Conservation (phyloP, 2,113 vertebrate species). For the Channa argus region DNA sequence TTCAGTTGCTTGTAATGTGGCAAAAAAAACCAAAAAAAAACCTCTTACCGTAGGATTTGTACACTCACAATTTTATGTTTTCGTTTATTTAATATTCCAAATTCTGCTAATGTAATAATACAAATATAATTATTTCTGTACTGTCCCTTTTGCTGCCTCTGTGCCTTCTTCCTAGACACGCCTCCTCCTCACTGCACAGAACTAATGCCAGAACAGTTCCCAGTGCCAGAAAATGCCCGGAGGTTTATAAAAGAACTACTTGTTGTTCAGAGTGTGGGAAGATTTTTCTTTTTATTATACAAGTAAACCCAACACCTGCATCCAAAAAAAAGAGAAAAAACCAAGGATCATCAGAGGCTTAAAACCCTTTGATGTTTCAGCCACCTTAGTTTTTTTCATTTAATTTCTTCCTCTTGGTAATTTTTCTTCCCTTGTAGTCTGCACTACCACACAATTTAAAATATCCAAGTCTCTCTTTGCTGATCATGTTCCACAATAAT, state of each 20-base stretch:
- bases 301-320: slow-evolving; percentile 51
- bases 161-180: slow-evolving; percentile 18
- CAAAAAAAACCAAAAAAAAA: too few relatives aligned
- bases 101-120: not conserved
- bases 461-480: slow-evolving; percentile 19
- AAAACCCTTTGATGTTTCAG: slow-evolving; percentile 53
- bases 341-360: slow-evolving; percentile 59
- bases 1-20: not conserved
- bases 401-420: slow-evolving; percentile 39
- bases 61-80: not conserved
- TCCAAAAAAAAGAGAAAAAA: slow-evolving; percentile 27
- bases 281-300: slow-evolving; percentile 61
- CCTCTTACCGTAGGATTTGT: too few relatives aligned
- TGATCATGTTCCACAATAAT: slow-evolving; percentile 37
- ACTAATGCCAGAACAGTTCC: slow-evolving; percentile 43
- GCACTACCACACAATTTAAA: slow-evolving; percentile 17
- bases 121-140: too few relatives aligned
- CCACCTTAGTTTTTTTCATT: slow-evolving; percentile 33
- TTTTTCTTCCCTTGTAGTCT: slow-evolving; percentile 29
- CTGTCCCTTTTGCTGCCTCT: not conserved
- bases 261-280: slow-evolving; percentile 71
- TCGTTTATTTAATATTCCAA: not conserved
- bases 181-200: slow-evolving; percentile 33
- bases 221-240: slow-evolving; percentile 55
- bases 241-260: slow-evolving; percentile 67